Conservation (phyloP, 2,888 invertebrate genomes). For the Cinara cedri region DNA sequence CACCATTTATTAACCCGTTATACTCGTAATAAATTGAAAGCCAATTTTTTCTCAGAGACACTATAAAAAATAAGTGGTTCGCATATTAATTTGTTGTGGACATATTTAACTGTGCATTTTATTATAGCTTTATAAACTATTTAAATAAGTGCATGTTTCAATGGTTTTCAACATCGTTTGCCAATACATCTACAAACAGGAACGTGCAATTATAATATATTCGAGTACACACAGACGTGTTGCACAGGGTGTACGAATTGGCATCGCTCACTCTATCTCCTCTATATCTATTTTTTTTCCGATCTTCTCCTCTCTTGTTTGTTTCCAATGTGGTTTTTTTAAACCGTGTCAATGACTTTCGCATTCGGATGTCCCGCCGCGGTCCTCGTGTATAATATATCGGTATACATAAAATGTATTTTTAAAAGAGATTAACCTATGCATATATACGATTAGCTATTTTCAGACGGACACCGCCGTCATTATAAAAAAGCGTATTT, state of each 20-base stretch:
- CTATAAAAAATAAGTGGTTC: no score
- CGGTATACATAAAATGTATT: neutral
- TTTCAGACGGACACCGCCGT: neutral
- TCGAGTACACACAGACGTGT: neutral
- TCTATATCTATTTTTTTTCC: neutral
- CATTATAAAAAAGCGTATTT: no score
- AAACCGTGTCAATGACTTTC: conserved; percentile 49
- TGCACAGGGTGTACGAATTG: neutral
- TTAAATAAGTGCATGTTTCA: no score
- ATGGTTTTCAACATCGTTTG: no score
- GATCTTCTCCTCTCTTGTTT: neutral
- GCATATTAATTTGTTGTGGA: no score
- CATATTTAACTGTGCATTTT: no score
- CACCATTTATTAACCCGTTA: no score
- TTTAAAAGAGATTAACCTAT: conserved; percentile 22
- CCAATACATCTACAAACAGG: no score
- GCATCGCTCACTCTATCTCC: neutral
- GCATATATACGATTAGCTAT: neutral
- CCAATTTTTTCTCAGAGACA: no score
- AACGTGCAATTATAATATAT: neutral
- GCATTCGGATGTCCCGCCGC: conserved; percentile 32
- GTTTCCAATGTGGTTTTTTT: conserved; percentile 28
- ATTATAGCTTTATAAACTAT: no score
- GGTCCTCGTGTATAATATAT: neutral
- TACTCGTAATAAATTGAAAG: no score